Conservation (phyloP, 2,888 invertebrate species). For the Diogma glabrata region DNA sequence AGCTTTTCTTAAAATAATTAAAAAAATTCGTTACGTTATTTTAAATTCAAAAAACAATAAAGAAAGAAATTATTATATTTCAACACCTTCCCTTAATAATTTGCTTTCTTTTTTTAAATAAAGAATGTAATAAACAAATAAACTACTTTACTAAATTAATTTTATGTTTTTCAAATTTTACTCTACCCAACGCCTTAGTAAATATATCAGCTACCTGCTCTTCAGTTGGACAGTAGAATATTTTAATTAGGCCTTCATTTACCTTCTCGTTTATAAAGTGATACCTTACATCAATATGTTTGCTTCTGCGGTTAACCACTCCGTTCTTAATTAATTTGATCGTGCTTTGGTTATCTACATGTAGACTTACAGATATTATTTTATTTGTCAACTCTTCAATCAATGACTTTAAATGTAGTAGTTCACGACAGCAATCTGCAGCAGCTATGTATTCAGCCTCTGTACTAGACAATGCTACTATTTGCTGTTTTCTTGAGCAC, state of each 20-base stretch:
- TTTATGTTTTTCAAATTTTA: constrained; percentile 1
- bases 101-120: no score
- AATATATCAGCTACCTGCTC: constrained; percentile 14
- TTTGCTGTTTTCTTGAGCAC: constrained; percentile 15
- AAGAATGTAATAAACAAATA: neutral
- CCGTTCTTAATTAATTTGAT: neutral
- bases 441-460: constrained; percentile 15
- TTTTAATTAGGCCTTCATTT: constrained; percentile 9
- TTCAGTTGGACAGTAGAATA: constrained; percentile 14
- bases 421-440: neutral
- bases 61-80: neutral
- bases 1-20: no score
- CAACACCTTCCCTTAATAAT: constrained; percentile 1
- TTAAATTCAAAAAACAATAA: no score
- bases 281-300: constrained; percentile 15
- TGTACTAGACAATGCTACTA: constrained; percentile 14
- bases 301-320: constrained; percentile 5
- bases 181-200: constrained; percentile 10
- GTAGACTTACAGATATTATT: neutral
- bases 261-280: constrained; percentile 13
- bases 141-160: neutral
- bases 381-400: neutral
- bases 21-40: no score
- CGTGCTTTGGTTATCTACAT: neutral
- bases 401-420: neutral